Evolutionary conservation across 2,797 vertebrate species (phyloP).

Genomic region (Neopelma chrysocephalum): DNA sequence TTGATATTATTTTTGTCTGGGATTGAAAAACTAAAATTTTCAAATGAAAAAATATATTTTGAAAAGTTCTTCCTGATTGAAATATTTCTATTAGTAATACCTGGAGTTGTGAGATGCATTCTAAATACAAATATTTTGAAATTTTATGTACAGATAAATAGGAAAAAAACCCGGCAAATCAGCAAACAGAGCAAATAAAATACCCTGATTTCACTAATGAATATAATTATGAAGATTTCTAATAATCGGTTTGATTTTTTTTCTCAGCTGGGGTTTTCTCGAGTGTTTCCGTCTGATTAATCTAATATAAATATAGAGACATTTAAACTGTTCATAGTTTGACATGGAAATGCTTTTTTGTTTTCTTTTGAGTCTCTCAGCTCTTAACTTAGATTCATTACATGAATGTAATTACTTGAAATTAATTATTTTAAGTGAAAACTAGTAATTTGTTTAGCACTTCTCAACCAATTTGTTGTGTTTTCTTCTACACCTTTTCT

Average conservation of each 20-base stretch:
- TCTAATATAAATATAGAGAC: background rate
- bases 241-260: background rate
- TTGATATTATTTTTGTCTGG: background rate
- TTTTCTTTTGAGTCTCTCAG: background rate
- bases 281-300: background rate
- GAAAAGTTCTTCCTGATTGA: background rate
- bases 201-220: background rate
- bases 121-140: background rate
- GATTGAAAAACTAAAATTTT: background rate
- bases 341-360: background rate
- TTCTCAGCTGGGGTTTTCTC: background rate
- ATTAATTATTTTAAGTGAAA: background rate
- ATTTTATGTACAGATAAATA: background rate
- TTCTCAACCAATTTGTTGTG: background rate
- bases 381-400: background rate
- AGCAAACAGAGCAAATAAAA: background rate
- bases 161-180: background rate
- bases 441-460: background rate
- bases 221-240: background rate
- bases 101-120: background rate
- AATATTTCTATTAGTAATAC: background rate
- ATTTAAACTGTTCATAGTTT: background rate
- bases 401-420: background rate
- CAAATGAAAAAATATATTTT: background rate
- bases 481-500: background rate